Evolutionary conservation across 1,140 invertebrate genomes (phyloP).

Genomic region (Marisa cornuarietis): DNA sequence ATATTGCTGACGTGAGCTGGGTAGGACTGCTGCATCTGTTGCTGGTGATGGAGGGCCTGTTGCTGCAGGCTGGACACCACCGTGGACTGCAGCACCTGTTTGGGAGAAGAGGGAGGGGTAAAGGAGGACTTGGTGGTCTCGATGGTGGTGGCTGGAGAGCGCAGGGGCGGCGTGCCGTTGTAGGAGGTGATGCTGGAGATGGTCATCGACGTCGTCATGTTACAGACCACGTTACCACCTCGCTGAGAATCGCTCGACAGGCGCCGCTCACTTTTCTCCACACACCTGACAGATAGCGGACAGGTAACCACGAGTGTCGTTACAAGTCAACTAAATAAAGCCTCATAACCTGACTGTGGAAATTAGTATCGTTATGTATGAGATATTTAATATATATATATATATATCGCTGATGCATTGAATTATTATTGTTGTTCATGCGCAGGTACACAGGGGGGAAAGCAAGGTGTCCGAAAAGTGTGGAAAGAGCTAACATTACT

Average conservation of each 20-base stretch:
- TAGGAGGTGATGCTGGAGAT: slow-evolving; percentile 55
- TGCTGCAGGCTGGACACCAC: slow-evolving; percentile 14
- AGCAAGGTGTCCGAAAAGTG: too few relatives aligned
- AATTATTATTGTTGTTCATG: too few relatives aligned
- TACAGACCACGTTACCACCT: slow-evolving; percentile 35
- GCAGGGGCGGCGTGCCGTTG: slow-evolving; percentile 50
- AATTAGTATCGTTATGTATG: too few relatives aligned
- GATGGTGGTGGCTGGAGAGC: slow-evolving; percentile 45
- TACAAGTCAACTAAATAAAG: too few relatives aligned
- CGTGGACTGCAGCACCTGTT: slow-evolving; percentile 12
- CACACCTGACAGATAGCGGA: slow-evolving; percentile 2
- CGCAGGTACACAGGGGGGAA: too few relatives aligned
- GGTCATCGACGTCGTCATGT: slow-evolving; percentile 50
- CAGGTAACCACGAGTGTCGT: not conserved
- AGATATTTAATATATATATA: too few relatives aligned
- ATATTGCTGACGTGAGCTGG: not conserved
- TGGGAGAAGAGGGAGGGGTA: slow-evolving; percentile 51
- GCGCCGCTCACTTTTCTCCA: slow-evolving; percentile 16
- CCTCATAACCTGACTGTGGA: too few relatives aligned
- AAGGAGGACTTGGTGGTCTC: slow-evolving; percentile 52
- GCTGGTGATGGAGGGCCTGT: slow-evolving; percentile 10
- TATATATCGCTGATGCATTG: too few relatives aligned
- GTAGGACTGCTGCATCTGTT: slow-evolving; percentile 11
- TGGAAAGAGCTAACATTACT: too few relatives aligned
- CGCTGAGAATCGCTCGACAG: slow-evolving; percentile 21